Evolutionary conservation across 2,888 invertebrate species (phyloP).

Genomic region (Julus scandinavius): DNA sequence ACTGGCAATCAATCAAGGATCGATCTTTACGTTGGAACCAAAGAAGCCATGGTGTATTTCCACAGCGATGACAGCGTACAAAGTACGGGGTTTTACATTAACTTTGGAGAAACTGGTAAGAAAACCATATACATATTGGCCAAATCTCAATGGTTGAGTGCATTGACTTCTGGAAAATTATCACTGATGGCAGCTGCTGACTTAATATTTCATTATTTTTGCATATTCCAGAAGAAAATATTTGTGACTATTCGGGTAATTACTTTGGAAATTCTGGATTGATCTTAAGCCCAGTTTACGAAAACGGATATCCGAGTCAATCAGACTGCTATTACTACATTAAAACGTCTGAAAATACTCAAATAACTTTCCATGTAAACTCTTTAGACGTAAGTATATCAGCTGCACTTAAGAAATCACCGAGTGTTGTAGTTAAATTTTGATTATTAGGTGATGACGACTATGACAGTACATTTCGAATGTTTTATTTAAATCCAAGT

Average conservation of each 20-base stretch:
- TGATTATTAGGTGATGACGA: too few relatives aligned
- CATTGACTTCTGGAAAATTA: too few relatives aligned
- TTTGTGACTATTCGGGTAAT: background rate
- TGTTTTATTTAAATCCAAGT: background rate
- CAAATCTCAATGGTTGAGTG: background rate
- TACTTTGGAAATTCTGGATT: background rate
- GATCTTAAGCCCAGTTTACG: background rate
- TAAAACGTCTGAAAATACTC: background rate
- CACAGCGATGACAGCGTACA: background rate
- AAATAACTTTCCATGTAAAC: background rate
- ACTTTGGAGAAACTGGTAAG: background rate
- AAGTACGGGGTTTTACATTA: background rate
- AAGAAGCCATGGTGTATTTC: background rate
- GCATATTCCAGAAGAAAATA: too few relatives aligned
- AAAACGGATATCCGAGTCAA: background rate
- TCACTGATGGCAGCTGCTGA: too few relatives aligned
- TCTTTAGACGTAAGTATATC: background rate
- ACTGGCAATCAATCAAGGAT: background rate
- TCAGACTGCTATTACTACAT: background rate
- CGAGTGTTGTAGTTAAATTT: too few relatives aligned
- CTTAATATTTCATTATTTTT: too few relatives aligned
- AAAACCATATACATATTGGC: background rate
- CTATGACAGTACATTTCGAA: background rate
- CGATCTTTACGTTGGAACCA: background rate
- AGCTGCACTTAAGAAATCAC: too few relatives aligned